Base-by-base conservation (phyloP, 2,113 vertebrate species). In the Kobus ellipsiprymnus region DNA sequence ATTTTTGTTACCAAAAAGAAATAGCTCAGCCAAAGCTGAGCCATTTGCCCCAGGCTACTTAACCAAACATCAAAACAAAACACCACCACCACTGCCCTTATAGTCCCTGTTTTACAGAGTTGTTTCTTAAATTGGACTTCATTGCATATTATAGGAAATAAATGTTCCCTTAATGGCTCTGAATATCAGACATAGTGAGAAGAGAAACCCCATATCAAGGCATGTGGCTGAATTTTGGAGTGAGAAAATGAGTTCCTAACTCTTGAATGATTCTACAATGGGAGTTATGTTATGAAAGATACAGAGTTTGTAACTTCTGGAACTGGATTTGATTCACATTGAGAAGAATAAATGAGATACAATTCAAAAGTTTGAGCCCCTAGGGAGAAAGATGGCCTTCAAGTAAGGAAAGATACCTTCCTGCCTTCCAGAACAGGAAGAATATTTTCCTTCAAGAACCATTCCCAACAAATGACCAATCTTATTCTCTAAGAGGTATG, bases 101-200 rank as follows among this genome's bases (percentile, higher is more conserved):
- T 3, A 59, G 44, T 40, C 54, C 71, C 77, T 90, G 55, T 86
- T 90, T 93, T 86, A 82, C 40, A 62, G 40, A 14, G 15, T 78
- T 84, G 33, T 88, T 95, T 93, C 30, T 89, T 81, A 77, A 96
- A 50, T 94, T 82, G 80, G 46, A 67, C 64, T 92, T 91, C 46
- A 54, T 83, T 90, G 62, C 74, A 62, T 80, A 36, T 60, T 87
- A 36, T 62, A 71, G 12, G 87, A 82, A 96, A 48, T 52, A 87
- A 82, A 44, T 90, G 33, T 30, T 74, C 78, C 87, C 57, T 74
- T 25, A 91, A 52, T 90, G 50, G 6, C 15, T 96, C 62, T 92
- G 77, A n/a, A 33, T 82, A 86, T 94, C 15, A 67, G 44, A 86
- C 60, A 46, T 1, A 83, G 16, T 91, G 83, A 93, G 87, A 67